Evolutionary conservation across 2,113 vertebrate genomes (phyloP), one percentile per base, ranked within the genome.

Genomic region (Natator depressus): DNA sequence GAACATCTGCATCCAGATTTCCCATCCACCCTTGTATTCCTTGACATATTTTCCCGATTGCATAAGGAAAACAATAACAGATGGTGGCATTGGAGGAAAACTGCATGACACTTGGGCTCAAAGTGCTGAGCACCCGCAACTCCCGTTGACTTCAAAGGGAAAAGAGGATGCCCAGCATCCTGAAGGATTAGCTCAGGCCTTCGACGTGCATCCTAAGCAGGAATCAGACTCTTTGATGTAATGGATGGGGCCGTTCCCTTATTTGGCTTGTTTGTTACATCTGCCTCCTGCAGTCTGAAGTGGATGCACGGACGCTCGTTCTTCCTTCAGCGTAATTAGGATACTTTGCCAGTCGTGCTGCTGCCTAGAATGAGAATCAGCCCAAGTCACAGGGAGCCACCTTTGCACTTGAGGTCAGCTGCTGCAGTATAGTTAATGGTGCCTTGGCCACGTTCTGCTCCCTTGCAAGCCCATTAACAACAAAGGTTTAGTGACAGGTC

Each of bases 51-150:
- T 92, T 91, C 85, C 82, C 76, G 80, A n/a, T 89, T 59, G 47
- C 51, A 42, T 51, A 50, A 35, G 89, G 54, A 89, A 88, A 90
- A n/a, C 3, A 5, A 76, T 93, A 95, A 3, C 91, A 95, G 82
- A 76, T 89, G 90, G 78, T 1, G 51, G 6, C 4, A 0, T 25
- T 27, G 22, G 25, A 27, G 42, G 72, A 27, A 24, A 76, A 46
- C 42, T 76, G 38, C 65, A n/a, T 9, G 91, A 80, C 42, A 6
- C 86, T 89, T 35, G 1, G 78, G 50, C 78, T 91, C 27, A 54
- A 83, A 25, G 59, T 80, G 69, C 69, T 47, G 80, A 90, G 82
- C 62, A 87, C 55, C 91, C 38, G 42, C 54, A 1, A 85, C 54
- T 86, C 31, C 0, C 38, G 9, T 53, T 80, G 79, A 27, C 82